Evolutionary conservation across 2,797 vertebrate genomes (phyloP).

Genomic region (Pantherophis alleghaniensis): DNA sequence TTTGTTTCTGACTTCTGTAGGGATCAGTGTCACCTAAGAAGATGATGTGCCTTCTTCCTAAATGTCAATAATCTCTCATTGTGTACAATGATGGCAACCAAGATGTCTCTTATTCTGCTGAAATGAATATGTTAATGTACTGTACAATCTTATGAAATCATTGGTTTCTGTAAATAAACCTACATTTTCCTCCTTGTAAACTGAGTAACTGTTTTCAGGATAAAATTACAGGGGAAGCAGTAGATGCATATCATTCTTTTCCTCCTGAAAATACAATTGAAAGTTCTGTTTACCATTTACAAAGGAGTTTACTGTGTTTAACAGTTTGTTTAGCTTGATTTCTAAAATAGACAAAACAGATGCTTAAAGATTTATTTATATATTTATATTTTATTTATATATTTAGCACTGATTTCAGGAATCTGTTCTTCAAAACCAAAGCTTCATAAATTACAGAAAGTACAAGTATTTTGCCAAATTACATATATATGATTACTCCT

Average conservation of each 20-base stretch:
- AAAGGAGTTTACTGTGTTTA: constrained; percentile 17
- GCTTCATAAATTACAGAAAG: not conserved
- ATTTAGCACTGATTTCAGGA: not conserved
- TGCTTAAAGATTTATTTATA: not conserved
- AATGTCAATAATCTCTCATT: not conserved
- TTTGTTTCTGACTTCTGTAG: not conserved
- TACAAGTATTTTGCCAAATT: not conserved
- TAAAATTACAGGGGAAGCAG: constrained; percentile 28
- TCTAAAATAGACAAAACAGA: not conserved
- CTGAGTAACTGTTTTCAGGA: constrained; percentile 24
- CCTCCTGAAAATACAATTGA: not conserved
- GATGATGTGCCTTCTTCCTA: not conserved
- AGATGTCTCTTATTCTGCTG: constrained; percentile 17
- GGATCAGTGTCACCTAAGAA: not conserved
- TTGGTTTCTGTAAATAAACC: constrained; percentile 35
- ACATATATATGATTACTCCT: not conserved
- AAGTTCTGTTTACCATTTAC: constrained; percentile 8
- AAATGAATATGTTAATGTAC: not conserved
- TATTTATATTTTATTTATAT: not conserved
- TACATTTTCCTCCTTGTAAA: constrained; percentile 34
- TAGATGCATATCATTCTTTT: constrained; percentile 10
- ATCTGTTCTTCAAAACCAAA: not conserved
- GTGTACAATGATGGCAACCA: not conserved
- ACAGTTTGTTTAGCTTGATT: not conserved
- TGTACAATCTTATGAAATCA: constrained; percentile 18